Conservation (phyloP, 2,888 invertebrate genomes). For the Miltochrista miniata region DNA sequence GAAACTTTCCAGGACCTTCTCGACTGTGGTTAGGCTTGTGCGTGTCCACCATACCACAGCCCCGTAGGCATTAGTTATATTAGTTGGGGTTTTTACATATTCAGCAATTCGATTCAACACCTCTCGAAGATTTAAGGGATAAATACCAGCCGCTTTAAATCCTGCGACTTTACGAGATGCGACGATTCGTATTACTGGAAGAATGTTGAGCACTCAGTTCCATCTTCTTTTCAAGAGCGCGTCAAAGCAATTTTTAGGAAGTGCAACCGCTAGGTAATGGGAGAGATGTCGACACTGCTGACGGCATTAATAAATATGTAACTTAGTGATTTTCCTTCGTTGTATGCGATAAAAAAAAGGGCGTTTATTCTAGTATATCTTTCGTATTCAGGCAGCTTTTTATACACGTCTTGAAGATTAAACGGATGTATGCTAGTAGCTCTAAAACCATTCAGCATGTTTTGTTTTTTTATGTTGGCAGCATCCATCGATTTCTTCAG, state of each 20-base stretch:
- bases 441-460: conserved; percentile 14
- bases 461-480: conserved; percentile 1
- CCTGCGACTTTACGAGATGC: too few relatives aligned
- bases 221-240: too few relatives aligned
- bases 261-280: too few relatives aligned
- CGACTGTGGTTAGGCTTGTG: too few relatives aligned
- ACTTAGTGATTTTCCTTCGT: conserved; percentile 4
- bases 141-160: too few relatives aligned
- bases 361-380: background rate
- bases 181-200: too few relatives aligned
- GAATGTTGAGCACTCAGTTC: too few relatives aligned
- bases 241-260: too few relatives aligned
- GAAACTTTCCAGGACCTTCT: too few relatives aligned
- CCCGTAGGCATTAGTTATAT: too few relatives aligned
- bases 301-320: conserved; percentile 3
- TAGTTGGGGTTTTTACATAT: too few relatives aligned
- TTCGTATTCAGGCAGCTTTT: conserved; percentile 8
- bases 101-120: background rate
- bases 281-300: background rate
- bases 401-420: conserved; percentile 9
- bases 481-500: conserved; percentile 10
- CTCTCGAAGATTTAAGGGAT: background rate
- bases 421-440: conserved; percentile 15
- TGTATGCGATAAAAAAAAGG: conserved; percentile 7
- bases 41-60: too few relatives aligned